A percentile compares a stretch with the other conserved stretches of the same genome.
Evolutionary conservation across 2,113 vertebrate species (phyloP).

Genomic region (Mesocricetus auratus): DNA sequence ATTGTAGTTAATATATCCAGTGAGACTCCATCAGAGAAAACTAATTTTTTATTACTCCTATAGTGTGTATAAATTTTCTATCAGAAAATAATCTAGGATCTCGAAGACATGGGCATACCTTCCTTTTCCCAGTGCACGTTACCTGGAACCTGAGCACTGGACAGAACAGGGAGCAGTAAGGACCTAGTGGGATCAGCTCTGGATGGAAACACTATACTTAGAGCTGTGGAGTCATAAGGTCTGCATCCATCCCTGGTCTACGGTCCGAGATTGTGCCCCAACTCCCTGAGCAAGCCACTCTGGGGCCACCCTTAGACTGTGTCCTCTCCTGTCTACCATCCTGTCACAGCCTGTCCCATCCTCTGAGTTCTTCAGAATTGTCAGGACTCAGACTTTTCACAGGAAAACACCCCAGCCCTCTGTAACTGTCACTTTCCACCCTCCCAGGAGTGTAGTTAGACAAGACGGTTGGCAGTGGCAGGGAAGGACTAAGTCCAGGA

Average conservation of each 20-base stretch:
- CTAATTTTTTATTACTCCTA: not conserved
- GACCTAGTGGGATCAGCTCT: fast-evolving
- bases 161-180: fast-evolving
- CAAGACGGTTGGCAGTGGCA: not conserved
- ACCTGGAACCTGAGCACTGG: fast-evolving
- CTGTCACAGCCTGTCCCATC: fast-evolving
- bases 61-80: not conserved
- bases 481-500: not conserved
- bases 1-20: not conserved
- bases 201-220: not conserved
- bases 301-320: not conserved
- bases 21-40: not conserved
- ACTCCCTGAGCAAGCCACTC: not conserved
- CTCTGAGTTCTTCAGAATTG: not conserved
- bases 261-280: fast-evolving
- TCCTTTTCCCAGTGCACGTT: not conserved
- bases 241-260: not conserved
- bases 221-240: fast-evolving
- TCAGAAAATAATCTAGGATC: not conserved
- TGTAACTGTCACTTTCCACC: too few species aligned
- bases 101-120: not conserved
- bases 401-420: not conserved
- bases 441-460: not conserved
- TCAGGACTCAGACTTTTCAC: not conserved
- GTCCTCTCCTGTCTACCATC: not conserved